phyloP scores from a whole-genome alignment of 2,888 invertebrate genomes.

The Meiosimyza decipiens region DNA sequence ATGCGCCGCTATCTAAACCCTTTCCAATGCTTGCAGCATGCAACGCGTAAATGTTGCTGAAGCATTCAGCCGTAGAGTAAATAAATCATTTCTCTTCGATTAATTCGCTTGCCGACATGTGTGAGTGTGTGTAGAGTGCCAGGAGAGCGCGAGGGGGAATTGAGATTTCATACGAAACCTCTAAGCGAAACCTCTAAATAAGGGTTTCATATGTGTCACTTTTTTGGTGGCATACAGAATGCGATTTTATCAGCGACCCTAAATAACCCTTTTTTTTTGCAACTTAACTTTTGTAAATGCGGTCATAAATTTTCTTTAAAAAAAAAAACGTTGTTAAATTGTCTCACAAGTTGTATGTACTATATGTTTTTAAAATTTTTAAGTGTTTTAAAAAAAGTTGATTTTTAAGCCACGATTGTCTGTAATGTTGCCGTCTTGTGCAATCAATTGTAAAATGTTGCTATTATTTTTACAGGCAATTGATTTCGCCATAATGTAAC shows the following conservation, averaged over 20 bases:
- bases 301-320: conserved; percentile 1
- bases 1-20: conserved; percentile 5
- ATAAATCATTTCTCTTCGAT: conserved; percentile 68
- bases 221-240: conserved; percentile 32
- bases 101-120: conserved; percentile 67
- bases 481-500: not conserved
- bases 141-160: not conserved
- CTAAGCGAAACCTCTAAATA: conserved; percentile 21
- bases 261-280: not conserved
- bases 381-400: conserved; percentile 18
- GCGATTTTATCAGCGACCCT: conserved; percentile 27
- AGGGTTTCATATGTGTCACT: conserved; percentile 30
- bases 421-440: not conserved
- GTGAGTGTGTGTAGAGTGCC: conserved; percentile 45
- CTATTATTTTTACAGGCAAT: conserved; percentile 28
- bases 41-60: conserved; percentile 32
- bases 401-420: not conserved
- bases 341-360: not conserved
- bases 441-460: conserved; percentile 28
- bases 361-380: conserved; percentile 25
- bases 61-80: conserved; percentile 58
- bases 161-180: not conserved
- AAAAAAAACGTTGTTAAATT: conserved; percentile 18
- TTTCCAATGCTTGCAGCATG: not conserved
- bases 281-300: not conserved